Conservation (phyloP, 1,140 invertebrate species). For the Drosophila bocqueti region DNA sequence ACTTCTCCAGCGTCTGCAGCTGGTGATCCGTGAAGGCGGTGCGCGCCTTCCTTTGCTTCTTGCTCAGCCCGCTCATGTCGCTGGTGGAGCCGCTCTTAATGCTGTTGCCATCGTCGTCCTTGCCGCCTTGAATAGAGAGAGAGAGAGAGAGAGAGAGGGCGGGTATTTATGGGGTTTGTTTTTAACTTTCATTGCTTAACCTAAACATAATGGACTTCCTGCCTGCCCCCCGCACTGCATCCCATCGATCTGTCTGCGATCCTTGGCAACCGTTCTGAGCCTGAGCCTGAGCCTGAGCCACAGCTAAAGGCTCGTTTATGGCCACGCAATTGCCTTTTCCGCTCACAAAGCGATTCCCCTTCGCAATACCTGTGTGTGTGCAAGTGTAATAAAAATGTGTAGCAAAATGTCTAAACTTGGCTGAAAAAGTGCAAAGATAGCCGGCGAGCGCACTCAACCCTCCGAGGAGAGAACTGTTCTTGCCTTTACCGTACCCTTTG, state of each 20-base stretch:
- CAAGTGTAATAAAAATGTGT: conserved; percentile 58
- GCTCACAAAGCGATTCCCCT: conserved; percentile 42
- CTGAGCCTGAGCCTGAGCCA: neutral
- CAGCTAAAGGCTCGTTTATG: conserved; percentile 47
- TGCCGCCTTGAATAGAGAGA: conserved; percentile 66
- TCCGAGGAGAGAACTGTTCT: conserved; percentile 3
- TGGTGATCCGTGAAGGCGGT: conserved; percentile 99
- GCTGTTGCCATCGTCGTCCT: conserved; percentile 84
- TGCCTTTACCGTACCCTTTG: conserved; percentile 10
- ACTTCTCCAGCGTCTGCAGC: conserved; percentile 97
- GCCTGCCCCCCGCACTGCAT: no score
- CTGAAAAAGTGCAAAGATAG: conserved; percentile 21
- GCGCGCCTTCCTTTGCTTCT: conserved; percentile 98
- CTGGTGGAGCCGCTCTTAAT: conserved; percentile 84
- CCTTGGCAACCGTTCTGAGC: conserved; percentile 11
- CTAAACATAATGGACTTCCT: neutral
- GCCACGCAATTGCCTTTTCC: conserved; percentile 54
- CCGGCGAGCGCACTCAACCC: conserved; percentile 1
- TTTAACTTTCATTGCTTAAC: neutral
- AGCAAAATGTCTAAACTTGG: conserved; percentile 65
- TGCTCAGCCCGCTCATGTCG: conserved; percentile 87
- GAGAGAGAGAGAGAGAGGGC: neutral
- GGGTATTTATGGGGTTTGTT: neutral
- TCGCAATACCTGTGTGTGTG: conserved; percentile 3
- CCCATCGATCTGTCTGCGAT: conserved; percentile 6